Conservation (phyloP, 2,888 invertebrate species). For the Apamea monoglypha region DNA sequence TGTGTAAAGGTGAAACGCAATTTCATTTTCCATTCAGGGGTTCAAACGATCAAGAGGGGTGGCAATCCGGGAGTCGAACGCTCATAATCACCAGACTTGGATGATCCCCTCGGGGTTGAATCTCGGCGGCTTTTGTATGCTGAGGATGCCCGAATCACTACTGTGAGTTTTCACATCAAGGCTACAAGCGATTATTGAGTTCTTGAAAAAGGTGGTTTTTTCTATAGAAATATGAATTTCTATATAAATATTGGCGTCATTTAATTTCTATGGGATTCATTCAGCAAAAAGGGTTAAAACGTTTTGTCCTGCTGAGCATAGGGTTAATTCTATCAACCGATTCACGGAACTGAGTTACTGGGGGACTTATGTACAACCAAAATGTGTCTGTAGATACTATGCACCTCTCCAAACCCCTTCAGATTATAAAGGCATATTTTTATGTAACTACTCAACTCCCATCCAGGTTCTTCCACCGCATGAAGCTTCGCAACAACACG, state of each 20-base stretch:
- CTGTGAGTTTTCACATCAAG: constrained; percentile 73
- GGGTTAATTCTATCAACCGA: neutral
- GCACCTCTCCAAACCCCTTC: neutral
- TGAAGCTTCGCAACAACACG: constrained; percentile 84
- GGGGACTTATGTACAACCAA: neutral
- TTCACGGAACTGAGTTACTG: neutral
- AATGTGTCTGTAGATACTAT: neutral
- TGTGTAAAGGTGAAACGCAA: neutral
- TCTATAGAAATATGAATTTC: neutral
- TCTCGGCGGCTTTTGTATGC: constrained; percentile 80
- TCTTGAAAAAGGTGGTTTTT: neutral
- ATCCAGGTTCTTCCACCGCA: constrained; percentile 83
- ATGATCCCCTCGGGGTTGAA: constrained; percentile 83
- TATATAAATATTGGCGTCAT: neutral
- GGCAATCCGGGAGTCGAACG: constrained; percentile 71
- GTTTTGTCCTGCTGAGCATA: neutral
- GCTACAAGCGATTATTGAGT: neutral
- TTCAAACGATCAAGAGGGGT: constrained; percentile 65
- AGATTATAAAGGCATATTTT: neutral
- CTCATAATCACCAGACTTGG: constrained; percentile 47
- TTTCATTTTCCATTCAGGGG: constrained; percentile 17
- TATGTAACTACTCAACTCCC: neutral
- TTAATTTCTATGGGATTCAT: neutral
- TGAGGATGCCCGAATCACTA: constrained; percentile 76
- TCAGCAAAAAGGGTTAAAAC: neutral